Base-by-base conservation (phyloP, 2,888 invertebrate species). In the Lysandra bellargus region DNA sequence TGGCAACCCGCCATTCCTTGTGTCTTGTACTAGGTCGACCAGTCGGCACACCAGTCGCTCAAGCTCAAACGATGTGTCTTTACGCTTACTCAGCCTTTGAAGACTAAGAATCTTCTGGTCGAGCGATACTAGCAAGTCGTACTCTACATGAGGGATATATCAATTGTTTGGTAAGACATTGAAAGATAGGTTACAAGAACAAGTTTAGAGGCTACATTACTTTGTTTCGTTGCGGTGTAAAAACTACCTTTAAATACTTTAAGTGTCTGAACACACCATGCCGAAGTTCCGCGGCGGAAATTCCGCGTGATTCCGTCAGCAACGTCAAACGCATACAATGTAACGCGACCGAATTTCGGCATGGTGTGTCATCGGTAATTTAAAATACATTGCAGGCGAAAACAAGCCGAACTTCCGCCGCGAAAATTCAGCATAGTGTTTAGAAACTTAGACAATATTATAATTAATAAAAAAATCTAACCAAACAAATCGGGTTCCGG, bases 41-140 rank as follows among this genome's bases (percentile, higher is more conserved):
- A 94, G 88, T 17, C 89, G 87, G 81, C 92, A 92, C 5, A 92
- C 89, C 3, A 93, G 88, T 14, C 85, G 86, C 74, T 93, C 91
- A 23, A 94, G 80, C 80, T 93, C 93, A 0, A 86, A 85, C 0
- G 89, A 87, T 6, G 93, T 88, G 74, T 93, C 93, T 80, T 91
- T 91, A 77, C 93, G 92, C 3, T 86, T 88, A 0, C 92, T 82
- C 87, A 92, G 86, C 0, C 86, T 83, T 1, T 90, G 89, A 1
- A 94, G 83, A 44, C 87, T 90, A 9, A 88, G 88, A 1, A 94
- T 86, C 83, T 94, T 94, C 40, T 85, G 86, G 80, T 92, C 91
- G 1, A 94, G 83, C 0, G 92, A 91, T 0, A 90, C 90, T 37
- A 87, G 90, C 1, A 94, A 85, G 79, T 86, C 86, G 33, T 89